phyloP scores from a whole-genome alignment of 2,888 invertebrate species.

The Agonopterix heracliana region DNA sequence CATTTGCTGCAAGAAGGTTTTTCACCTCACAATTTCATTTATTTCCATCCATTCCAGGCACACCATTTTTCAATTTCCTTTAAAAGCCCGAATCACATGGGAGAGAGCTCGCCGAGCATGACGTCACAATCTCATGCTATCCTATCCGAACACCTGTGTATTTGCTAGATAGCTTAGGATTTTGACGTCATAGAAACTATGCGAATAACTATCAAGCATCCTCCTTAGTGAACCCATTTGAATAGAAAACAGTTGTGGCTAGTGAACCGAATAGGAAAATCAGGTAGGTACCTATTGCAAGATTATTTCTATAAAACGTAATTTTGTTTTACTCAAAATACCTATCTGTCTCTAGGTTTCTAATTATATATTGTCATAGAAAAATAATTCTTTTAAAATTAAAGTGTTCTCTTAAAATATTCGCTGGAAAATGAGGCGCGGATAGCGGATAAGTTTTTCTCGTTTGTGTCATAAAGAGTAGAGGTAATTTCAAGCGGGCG shows the following conservation, averaged over 20 bases:
- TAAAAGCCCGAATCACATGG: slow-evolving; percentile 5
- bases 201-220: background rate
- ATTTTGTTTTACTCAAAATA: too few relatives aligned
- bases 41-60: background rate
- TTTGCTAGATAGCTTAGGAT: background rate
- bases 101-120: slow-evolving; percentile 1
- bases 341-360: too few relatives aligned
- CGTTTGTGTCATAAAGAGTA: slow-evolving; percentile 54
- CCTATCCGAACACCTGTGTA: slow-evolving; percentile 1
- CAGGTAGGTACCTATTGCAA: too few relatives aligned
- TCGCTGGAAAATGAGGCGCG: slow-evolving; percentile 33
- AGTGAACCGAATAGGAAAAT: too few relatives aligned
- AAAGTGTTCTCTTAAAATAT: too few relatives aligned
- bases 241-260: too few relatives aligned
- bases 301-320: too few relatives aligned
- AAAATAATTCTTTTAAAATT: too few relatives aligned
- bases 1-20: too few relatives aligned
- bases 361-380: too few relatives aligned
- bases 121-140: slow-evolving; percentile 1
- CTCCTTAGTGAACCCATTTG: background rate
- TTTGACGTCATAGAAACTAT: background rate
- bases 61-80: slow-evolving; percentile 6
- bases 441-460: slow-evolving; percentile 42
- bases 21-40: too few relatives aligned
- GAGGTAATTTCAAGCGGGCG: slow-evolving; percentile 52